phyloP scores from a whole-genome alignment of 2,113 vertebrate species.

The Prionailurus bengalensis region DNA sequence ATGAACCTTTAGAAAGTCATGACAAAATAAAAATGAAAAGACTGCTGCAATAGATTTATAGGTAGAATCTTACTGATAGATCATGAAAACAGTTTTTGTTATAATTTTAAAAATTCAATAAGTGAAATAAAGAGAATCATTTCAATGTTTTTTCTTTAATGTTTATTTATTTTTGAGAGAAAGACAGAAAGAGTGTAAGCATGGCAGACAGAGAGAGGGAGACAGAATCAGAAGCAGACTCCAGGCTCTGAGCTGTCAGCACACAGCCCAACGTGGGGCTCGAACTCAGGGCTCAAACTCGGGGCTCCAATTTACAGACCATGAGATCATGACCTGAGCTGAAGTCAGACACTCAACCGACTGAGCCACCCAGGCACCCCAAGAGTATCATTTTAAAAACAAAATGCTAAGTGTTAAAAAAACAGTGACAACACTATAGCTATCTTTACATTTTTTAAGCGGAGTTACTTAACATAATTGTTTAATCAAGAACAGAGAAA shows the following conservation, averaged over 20 bases:
- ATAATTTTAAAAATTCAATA: background rate
- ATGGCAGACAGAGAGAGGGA: too few relatives aligned
- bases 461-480: background rate
- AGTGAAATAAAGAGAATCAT: background rate
- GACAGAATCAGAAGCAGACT: too few relatives aligned
- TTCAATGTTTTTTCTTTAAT: background rate
- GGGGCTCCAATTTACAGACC: too few relatives aligned
- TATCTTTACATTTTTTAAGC: background rate
- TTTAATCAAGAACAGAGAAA: background rate
- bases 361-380: too few relatives aligned
- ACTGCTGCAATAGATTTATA: background rate
- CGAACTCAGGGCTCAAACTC: too few relatives aligned
- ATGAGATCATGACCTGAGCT: too few relatives aligned
- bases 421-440: background rate
- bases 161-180: too few relatives aligned
- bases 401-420: background rate
- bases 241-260: too few relatives aligned
- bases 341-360: too few relatives aligned
- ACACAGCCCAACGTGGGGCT: too few relatives aligned
- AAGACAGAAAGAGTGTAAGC: too few relatives aligned
- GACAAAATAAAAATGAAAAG: conserved; percentile 33
- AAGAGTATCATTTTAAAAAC: background rate
- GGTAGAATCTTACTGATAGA: background rate
- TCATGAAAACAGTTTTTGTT: background rate
- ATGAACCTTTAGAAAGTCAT: background rate